These are phyloP conservation scores for Symphodus melops DNA, from an alignment of 2,113 vertebrate species.

Conservation along the genomic window DNA sequence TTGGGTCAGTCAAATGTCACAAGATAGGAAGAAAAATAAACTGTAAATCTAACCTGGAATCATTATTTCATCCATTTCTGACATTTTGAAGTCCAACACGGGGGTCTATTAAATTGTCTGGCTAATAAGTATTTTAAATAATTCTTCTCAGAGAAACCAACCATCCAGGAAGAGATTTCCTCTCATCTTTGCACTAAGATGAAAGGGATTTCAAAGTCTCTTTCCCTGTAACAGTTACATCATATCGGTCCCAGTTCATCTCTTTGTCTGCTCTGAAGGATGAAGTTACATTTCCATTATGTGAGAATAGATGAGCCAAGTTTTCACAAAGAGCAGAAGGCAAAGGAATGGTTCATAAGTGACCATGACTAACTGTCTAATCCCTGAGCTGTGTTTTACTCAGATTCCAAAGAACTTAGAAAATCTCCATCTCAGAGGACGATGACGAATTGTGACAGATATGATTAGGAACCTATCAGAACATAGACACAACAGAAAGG, in stretches of 20 bases:
- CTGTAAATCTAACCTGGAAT: constrained; percentile 5
- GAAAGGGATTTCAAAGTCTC: constrained; percentile 45
- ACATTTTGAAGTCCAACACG: constrained; percentile 1
- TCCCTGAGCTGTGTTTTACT: constrained; percentile 1
- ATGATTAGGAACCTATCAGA: background rate
- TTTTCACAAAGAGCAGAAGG: background rate
- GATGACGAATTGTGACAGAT: constrained; percentile 1
- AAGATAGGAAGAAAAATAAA: background rate
- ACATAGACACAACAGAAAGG: background rate
- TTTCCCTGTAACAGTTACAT: constrained; percentile 43
- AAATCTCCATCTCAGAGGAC: constrained; percentile 16
- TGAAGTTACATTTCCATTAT: constrained; percentile 37
- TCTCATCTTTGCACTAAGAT: constrained; percentile 52
- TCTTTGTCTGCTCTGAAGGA: constrained; percentile 29
- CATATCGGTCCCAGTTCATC: constrained; percentile 37
- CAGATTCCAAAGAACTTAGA: constrained; percentile 11
- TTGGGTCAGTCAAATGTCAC: background rate
- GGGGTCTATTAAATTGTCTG: background rate
- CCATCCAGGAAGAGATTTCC: constrained; percentile 4
- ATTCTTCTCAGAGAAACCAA: background rate
- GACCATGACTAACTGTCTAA: background rate
- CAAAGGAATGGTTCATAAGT: background rate
- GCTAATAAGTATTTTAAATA: constrained; percentile 15
- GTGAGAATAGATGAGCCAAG: constrained; percentile 6
- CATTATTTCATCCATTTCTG: constrained; percentile 11